phyloP scores from a whole-genome alignment of 2,113 vertebrate species.

The Thryonomys swinderianus region DNA sequence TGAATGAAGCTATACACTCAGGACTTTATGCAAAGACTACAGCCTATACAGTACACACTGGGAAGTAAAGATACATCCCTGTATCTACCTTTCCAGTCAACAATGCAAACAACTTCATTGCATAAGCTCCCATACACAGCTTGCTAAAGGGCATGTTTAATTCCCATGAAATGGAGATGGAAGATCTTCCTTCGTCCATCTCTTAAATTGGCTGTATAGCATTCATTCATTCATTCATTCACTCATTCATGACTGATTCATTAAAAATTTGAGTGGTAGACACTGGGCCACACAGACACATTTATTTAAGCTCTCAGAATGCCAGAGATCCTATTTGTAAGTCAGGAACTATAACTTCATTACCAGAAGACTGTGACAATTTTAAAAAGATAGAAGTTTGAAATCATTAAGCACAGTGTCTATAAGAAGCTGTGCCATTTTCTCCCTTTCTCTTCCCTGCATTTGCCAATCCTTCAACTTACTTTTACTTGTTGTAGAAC shows the following conservation, averaged over 20 bases:
- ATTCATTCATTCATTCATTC: slow-evolving; percentile 32
- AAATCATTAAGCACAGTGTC: not conserved
- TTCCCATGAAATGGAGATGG: not conserved
- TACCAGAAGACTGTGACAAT: not conserved
- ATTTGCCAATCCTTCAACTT: not conserved
- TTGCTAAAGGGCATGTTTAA: not conserved
- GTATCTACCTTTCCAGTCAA: not conserved
- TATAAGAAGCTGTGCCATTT: not conserved
- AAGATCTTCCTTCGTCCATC: not conserved
- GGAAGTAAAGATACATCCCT: not conserved
- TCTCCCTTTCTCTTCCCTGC: not conserved
- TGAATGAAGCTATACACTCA: not conserved
- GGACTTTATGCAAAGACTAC: not conserved
- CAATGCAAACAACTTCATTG: not conserved
- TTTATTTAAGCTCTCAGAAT: slow-evolving; percentile 33
- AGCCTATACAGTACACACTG: too few species aligned
- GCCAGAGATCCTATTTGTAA: not conserved
- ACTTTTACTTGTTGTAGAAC: not conserved
- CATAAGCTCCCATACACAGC: not conserved
- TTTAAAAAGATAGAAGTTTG: not conserved
- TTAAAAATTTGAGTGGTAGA: not conserved
- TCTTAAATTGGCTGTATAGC: not conserved
- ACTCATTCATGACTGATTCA: not conserved
- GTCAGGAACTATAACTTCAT: not conserved
- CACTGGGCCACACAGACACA: not conserved